Evolutionary conservation across 2,888 invertebrate species (phyloP).

Genomic region (Drosophila demipolita): DNA sequence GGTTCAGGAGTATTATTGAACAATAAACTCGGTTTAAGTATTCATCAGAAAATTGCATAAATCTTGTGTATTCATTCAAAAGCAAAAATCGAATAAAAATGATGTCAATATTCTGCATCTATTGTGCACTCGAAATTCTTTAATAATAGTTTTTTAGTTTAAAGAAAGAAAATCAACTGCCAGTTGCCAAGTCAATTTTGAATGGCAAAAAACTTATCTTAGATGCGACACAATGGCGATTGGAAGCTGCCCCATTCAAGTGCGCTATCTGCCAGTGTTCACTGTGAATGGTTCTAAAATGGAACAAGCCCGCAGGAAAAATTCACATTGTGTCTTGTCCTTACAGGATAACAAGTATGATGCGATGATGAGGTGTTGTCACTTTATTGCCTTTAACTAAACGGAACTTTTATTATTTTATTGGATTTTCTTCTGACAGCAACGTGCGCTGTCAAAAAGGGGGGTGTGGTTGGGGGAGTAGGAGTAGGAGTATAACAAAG

Average conservation of each 20-base stretch:
- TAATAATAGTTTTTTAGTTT: not conserved
- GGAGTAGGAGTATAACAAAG: conserved; percentile 61
- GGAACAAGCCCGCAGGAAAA: conserved; percentile 37
- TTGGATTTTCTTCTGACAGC: conserved; percentile 38
- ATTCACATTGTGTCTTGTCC: conserved; percentile 34
- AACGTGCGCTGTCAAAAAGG: not conserved
- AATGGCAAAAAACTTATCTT: not conserved
- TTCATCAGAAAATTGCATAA: not conserved
- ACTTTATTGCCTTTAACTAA: conserved; percentile 76
- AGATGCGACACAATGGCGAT: conserved; percentile 12
- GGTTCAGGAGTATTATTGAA: not conserved
- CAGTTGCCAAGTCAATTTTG: conserved; percentile 3
- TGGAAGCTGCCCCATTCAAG: conserved; percentile 2
- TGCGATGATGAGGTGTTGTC: conserved; percentile 71
- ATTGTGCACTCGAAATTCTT: not conserved
- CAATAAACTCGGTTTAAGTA: not conserved
- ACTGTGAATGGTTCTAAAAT: conserved; percentile 32
- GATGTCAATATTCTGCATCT: conserved; percentile 1
- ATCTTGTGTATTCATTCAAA: not conserved
- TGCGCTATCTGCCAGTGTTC: conserved; percentile 4
- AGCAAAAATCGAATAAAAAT: not conserved
- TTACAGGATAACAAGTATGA: conserved; percentile 29
- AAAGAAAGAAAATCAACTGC: not conserved
- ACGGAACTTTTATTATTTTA: conserved; percentile 78
- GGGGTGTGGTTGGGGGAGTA: not conserved